Evolutionary conservation across 2,888 invertebrate genomes (phyloP), one percentile per base, ranked within the genome.

Genomic region (Cephus spinipes): DNA sequence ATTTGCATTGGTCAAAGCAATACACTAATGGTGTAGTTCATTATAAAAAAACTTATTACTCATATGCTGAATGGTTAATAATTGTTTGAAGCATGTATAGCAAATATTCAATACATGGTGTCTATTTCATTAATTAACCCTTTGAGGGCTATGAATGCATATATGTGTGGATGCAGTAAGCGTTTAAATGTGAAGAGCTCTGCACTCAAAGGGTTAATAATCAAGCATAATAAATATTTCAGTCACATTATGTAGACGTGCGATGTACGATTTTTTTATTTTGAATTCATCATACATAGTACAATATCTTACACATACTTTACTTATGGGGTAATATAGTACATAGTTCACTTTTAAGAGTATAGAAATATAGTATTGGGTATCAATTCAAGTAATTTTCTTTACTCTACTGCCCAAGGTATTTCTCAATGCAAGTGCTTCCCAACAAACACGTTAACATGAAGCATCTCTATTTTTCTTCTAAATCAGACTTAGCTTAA

Each of bases 301-400:
- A 76, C 9, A 31, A 79, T 79, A 76, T 79, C 76, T 79, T 79
- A 79, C 79, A 79, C 68, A 76, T 73, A 76, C 76, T 76, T 71
- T 40, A 73, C 79, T 79, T 76, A 79, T 33, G 34, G 76, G 12
- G 73, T 79, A 76, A 76, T 79, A 76, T 79, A 77, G 69, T 79
- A 79, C 79, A 79, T 68, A 73, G 35, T 78, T 71, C 69, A 40
- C 68, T 68, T 36, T 79, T 77, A 73, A 74, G 73, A 76, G 68
- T 79, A 68, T 68, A 35, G 76, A 79, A 79, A 75, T 73, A 68
- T 74, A 79, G 76, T 77, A 73, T 74, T 74, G 68, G 73, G 73
- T 77, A 76, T 74, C 74, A 74, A 74, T 74, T 23, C 34, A 74
- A 74, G 33, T 35, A 33, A 33, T 34, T 35, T 30, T 30, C 33